Base-by-base conservation (phyloP, 2,113 vertebrate genomes). In the Helogale parvula region DNA sequence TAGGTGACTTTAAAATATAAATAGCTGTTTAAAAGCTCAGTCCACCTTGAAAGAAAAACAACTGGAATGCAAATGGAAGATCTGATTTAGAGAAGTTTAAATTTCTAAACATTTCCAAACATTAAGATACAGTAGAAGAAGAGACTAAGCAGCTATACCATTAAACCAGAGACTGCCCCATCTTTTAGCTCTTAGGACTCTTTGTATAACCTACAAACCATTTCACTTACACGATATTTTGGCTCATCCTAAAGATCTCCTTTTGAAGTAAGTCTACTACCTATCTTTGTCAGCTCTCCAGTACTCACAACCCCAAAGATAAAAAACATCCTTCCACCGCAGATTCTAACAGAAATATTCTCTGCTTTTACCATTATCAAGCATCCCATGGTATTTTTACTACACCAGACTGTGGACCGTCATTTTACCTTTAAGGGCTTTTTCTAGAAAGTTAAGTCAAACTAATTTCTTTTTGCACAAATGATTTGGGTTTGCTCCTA, bases 1-100 rank as follows among this genome's bases (percentile, higher is more conserved):
- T 82, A 93, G 52, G 21, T 90, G n/a, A 92, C 65, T 65, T 33
- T 94, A 77, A 92, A 94, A 87, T 50, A 82, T 21, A 93, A 92
- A 72, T 16, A 93, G 45, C 35, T 45, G 14, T 52, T 89, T 60
- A 2, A 89, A 97, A 89, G 50, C 6, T 41, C 91, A 68, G 83
- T 76, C 60, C 31, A 84, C 2, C 45, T 23, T 87, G 31, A 66
- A 7, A 93, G 65, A 35, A 90, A 54, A 38, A 38, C 27, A 69
- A 50, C 17, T 80, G 7, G 31, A 83, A 96, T 54, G n/a, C 74
- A 69, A 69, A 80, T 6, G 21, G 93, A 71, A 80, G 88, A 79
- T 86, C 15, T 19, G 74, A 25, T 35, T 35, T 60, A 19, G 7
- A 41, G n/a, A 96, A 60, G 29, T 54, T 45, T n/a, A 80, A 38